These are phyloP conservation scores for Pachyseris speciosa DNA, from an alignment of 64 coral and sea anemone genomes.

Conservation along the genomic window DNA sequence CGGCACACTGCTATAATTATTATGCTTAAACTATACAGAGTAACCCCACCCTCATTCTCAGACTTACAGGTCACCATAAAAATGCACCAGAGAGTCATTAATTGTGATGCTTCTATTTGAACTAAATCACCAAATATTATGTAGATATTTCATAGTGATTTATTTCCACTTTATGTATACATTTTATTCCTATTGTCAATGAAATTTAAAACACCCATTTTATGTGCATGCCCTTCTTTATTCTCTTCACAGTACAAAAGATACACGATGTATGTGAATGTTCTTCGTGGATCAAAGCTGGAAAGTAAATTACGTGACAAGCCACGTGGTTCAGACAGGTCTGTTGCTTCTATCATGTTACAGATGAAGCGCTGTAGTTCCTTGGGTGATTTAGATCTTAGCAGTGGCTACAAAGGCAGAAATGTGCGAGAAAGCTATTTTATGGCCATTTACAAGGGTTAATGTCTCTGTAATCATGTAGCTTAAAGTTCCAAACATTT, in stretches of 20 bases:
- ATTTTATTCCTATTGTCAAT: too few relatives aligned
- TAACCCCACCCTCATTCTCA: too few relatives aligned
- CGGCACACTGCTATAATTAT: too few relatives aligned
- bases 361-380: conserved; percentile 93
- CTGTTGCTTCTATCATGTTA: conserved; percentile 84
- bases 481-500: too few relatives aligned
- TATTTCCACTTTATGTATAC: too few relatives aligned
- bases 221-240: background rate
- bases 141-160: too few relatives aligned
- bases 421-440: conserved; percentile 93
- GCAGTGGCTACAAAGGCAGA: conserved; percentile 53
- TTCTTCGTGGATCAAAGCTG: conserved; percentile 81
- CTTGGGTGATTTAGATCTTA: conserved; percentile 82
- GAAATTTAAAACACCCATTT: background rate
- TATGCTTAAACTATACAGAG: too few relatives aligned
- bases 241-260: conserved; percentile 81
- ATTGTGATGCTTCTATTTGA: too few relatives aligned
- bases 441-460: conserved; percentile 91
- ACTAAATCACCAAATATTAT: too few relatives aligned
- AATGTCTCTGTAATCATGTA: background rate
- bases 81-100: too few relatives aligned
- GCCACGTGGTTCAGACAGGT: conserved; percentile 66
- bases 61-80: too few relatives aligned
- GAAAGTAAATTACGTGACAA: conserved; percentile 89
- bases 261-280: conserved; percentile 82